Percentiles rank a stretch among this genome's conserved stretches.
Conservation (phyloP, 2,113 vertebrate species). For the Polypterus bichir region DNA sequence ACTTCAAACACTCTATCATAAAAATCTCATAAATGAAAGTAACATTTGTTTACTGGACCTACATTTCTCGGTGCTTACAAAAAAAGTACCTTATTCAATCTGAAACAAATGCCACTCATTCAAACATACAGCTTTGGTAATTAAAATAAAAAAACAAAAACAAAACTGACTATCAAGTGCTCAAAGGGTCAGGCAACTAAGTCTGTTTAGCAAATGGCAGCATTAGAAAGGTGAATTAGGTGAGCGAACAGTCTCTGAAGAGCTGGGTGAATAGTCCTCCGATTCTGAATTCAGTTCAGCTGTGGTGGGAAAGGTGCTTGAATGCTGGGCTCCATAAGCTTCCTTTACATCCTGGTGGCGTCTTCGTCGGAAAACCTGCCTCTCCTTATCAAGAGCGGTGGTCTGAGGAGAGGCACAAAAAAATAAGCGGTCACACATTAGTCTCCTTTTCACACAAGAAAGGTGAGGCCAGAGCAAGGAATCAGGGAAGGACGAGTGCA, state of each 20-base stretch:
- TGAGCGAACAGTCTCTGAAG: slow-evolving; percentile 83
- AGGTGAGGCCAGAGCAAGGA: slow-evolving; percentile 3
- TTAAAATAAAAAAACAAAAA: not conserved
- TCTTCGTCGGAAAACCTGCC: slow-evolving; percentile 96
- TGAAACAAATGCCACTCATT: too few relatives aligned
- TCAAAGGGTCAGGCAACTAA: slow-evolving; percentile 10
- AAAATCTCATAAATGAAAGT: too few relatives aligned
- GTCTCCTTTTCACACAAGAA: slow-evolving; percentile 2
- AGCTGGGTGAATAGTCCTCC: slow-evolving; percentile 83
- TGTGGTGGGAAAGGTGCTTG: slow-evolving; percentile 31
- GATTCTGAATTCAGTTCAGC: slow-evolving; percentile 79
- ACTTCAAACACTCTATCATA: too few relatives aligned
- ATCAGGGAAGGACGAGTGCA: not conserved
- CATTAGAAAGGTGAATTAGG: slow-evolving; percentile 86
- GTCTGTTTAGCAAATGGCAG: slow-evolving; percentile 8
- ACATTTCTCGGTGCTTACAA: too few relatives aligned
- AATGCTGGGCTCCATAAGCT: slow-evolving; percentile 45
- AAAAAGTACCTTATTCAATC: too few relatives aligned
- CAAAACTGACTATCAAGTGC: not conserved
- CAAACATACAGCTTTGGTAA: too few relatives aligned
- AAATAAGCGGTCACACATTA: slow-evolving; percentile 42
- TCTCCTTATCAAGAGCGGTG: slow-evolving; percentile 99
- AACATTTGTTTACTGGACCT: too few relatives aligned
- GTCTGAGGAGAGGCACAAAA: slow-evolving; percentile 77
- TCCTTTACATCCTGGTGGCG: slow-evolving; percentile 83